Evolutionary conservation across 2,888 invertebrate genomes (phyloP).

Genomic region (Vannuccia rotundouncinata): DNA sequence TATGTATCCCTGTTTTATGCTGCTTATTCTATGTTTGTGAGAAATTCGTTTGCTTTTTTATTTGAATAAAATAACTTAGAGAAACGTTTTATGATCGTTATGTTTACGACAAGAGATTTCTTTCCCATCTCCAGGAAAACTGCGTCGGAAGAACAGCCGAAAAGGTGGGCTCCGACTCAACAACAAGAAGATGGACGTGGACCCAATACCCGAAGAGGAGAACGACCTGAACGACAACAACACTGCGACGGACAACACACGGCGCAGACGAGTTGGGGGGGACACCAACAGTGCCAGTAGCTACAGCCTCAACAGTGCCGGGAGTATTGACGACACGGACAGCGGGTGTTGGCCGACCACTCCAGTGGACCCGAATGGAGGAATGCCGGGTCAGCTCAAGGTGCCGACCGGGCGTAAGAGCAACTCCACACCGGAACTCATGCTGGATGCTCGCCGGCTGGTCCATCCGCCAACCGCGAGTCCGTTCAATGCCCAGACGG

Average conservation of each 20-base stretch:
- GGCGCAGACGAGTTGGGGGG: background rate
- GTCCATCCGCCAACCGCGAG: background rate
- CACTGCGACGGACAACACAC: background rate
- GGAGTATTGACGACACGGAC: background rate
- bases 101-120: no score
- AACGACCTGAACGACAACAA: background rate
- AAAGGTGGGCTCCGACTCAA: background rate
- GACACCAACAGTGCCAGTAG: background rate
- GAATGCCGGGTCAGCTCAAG: background rate
- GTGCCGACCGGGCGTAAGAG: background rate
- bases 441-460: background rate
- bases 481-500: background rate
- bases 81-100: no score
- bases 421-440: background rate
- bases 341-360: slow-evolving; percentile 5
- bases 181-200: background rate
- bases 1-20: no score
- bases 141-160: slow-evolving; percentile 11
- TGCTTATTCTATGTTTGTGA: no score
- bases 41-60: no score
- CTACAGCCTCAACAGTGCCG: background rate
- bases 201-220: background rate
- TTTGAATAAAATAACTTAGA: no score
- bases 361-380: background rate
- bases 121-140: no score